These are phyloP conservation scores for Nautilus pompilius DNA, from an alignment of 1,140 invertebrate species.

Conservation along the genomic window DNA sequence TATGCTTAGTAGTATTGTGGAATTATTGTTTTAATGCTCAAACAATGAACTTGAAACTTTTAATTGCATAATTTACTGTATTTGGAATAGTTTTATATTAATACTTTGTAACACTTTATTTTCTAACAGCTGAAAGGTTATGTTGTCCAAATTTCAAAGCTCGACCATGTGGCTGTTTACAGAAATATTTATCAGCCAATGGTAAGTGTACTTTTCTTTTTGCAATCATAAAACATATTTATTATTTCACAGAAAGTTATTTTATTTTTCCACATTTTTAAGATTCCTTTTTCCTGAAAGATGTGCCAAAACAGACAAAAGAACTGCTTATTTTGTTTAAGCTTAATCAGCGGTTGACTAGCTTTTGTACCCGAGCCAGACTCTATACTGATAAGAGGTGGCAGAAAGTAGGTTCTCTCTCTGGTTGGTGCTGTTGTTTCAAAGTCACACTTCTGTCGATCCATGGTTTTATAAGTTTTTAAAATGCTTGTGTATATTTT, in stretches of 20 bases:
- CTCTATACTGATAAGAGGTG: not conserved
- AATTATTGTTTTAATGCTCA: no score
- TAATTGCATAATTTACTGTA: not conserved
- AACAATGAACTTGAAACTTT: not conserved
- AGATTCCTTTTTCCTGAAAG: no score
- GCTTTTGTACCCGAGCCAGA: not conserved
- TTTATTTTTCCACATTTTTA: not conserved
- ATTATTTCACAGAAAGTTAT: not conserved
- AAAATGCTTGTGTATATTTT: no score
- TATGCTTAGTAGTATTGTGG: no score
- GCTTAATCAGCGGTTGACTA: not conserved
- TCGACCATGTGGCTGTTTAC: constrained; percentile 38
- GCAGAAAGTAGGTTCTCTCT: no score
- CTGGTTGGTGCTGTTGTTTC: no score
- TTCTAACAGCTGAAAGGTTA: constrained; percentile 31
- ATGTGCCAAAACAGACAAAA: no score
- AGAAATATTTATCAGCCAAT: constrained; percentile 27
- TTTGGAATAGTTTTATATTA: not conserved
- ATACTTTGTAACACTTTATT: not conserved
- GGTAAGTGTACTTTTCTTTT: constrained; percentile 13
- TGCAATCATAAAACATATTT: not conserved
- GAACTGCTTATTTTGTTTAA: not conserved
- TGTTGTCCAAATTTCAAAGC: constrained; percentile 36
- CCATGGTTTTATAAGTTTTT: no score
- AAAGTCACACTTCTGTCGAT: no score